phyloP scores from a whole-genome alignment of 2,888 invertebrate genomes.

The Mycalesis mineus region DNA sequence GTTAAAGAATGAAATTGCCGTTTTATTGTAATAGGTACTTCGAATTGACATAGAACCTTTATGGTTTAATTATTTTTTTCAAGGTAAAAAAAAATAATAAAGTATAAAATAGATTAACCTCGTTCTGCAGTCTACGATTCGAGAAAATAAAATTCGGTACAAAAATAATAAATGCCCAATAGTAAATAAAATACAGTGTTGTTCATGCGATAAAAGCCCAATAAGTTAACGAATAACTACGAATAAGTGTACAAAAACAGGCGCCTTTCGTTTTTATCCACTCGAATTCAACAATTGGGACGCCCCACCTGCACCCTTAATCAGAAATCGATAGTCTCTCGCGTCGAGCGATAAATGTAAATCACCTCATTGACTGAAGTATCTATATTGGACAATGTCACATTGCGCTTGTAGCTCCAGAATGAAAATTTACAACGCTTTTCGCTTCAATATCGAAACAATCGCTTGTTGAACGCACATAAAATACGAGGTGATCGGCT shows the following conservation, averaged over 20 bases:
- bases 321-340: slow-evolving; percentile 26
- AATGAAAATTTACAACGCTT: not conserved
- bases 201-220: not conserved
- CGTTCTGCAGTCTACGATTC: no score
- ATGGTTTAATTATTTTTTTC: no score
- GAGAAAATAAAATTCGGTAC: no score
- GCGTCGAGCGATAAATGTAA: slow-evolving; percentile 57
- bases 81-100: no score
- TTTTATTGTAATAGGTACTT: no score
- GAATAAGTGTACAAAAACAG: not conserved
- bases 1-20: no score
- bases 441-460: not conserved
- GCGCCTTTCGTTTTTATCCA: slow-evolving; percentile 2
- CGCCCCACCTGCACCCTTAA: slow-evolving; percentile 20
- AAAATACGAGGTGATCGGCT: not conserved
- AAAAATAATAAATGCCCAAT: no score
- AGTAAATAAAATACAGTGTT: not conserved
- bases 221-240: not conserved
- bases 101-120: not conserved
- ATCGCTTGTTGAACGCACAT: not conserved
- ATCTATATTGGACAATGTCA: slow-evolving; percentile 46
- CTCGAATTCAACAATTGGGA: slow-evolving; percentile 16
- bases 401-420: slow-evolving; percentile 47
- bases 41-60: no score
- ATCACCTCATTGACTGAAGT: slow-evolving; percentile 63